A percentile compares a stretch with the other conserved stretches of the same genome.
phyloP scores from a whole-genome alignment of 2,113 vertebrate species.

The Hypanus sabinus region DNA sequence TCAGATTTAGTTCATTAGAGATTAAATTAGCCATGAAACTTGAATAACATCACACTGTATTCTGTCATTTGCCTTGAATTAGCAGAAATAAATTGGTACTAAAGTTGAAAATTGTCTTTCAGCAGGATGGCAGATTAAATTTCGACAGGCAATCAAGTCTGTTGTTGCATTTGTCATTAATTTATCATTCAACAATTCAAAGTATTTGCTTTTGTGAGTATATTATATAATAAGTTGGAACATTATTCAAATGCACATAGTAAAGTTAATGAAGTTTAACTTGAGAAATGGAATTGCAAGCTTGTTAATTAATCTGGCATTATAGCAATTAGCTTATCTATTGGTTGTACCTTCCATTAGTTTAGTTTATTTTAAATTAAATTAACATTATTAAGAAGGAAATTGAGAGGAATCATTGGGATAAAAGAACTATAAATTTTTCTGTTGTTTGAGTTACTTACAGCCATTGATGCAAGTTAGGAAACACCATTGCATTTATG shows the following conservation, averaged over 20 bases:
- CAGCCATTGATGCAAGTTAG: background rate
- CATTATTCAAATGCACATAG: background rate
- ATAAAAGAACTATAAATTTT: background rate
- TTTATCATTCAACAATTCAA: conserved; percentile 9
- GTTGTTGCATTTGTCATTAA: conserved; percentile 17
- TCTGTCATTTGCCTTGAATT: conserved; percentile 15
- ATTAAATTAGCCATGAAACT: conserved; percentile 9
- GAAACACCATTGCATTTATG: background rate
- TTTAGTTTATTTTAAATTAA: background rate
- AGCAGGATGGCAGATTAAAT: background rate
- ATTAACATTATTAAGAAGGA: background rate
- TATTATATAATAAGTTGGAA: background rate
- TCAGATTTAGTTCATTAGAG: background rate
- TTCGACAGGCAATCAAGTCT: background rate
- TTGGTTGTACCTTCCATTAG: background rate
- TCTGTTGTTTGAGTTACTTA: background rate
- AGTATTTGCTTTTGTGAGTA: conserved; percentile 11
- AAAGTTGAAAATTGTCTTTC: conserved; percentile 19
- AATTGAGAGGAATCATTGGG: too few relatives aligned
- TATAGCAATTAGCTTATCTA: background rate
- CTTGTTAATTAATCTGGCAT: background rate
- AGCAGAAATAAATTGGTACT: background rate
- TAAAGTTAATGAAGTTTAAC: background rate
- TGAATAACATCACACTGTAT: background rate
- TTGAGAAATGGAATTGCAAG: background rate